These are phyloP conservation scores for Athalia cordata DNA, from an alignment of 2,888 invertebrate species.

Conservation along the genomic window DNA sequence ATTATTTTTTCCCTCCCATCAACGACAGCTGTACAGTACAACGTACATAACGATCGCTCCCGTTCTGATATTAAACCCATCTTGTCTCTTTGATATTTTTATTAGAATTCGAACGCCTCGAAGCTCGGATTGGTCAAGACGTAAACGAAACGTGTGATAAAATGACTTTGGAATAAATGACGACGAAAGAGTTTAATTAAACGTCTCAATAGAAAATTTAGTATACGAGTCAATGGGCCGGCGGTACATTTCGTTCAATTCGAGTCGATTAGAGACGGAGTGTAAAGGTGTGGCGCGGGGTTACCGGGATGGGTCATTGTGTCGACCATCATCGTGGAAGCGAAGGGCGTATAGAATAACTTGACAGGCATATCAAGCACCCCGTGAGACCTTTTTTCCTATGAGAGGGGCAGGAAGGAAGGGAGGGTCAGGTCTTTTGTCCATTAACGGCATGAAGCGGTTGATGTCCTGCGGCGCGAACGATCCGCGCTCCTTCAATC, in stretches of 20 bases:
- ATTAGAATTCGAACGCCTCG: too few relatives aligned
- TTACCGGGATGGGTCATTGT: slow-evolving; percentile 64
- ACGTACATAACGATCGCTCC: too few relatives aligned
- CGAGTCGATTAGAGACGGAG: slow-evolving; percentile 69
- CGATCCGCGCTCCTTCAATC: background rate
- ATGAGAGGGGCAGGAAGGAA: too few relatives aligned
- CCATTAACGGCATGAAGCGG: background rate
- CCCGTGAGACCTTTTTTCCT: slow-evolving; percentile 2
- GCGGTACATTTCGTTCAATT: slow-evolving; percentile 58
- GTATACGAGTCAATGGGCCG: background rate
- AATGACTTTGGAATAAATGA: too few relatives aligned
- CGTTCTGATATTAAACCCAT: too few relatives aligned
- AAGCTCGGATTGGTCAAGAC: too few relatives aligned
- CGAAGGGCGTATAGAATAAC: slow-evolving; percentile 25
- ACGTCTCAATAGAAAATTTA: slow-evolving; percentile 69
- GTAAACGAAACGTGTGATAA: too few relatives aligned
- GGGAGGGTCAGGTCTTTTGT: background rate
- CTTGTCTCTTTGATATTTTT: too few relatives aligned
- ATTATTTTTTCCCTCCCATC: too few relatives aligned
- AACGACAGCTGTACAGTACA: too few relatives aligned
- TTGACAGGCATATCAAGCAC: slow-evolving; percentile 1
- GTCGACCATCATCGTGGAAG: slow-evolving; percentile 4
- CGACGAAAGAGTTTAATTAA: slow-evolving; percentile 63
- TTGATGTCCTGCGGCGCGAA: background rate
- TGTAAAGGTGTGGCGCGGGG: slow-evolving; percentile 64